Evolutionary conservation across 2,113 vertebrate species (phyloP), one percentile per base, ranked within the genome.

Genomic region (Actenoides lindsayi): DNA sequence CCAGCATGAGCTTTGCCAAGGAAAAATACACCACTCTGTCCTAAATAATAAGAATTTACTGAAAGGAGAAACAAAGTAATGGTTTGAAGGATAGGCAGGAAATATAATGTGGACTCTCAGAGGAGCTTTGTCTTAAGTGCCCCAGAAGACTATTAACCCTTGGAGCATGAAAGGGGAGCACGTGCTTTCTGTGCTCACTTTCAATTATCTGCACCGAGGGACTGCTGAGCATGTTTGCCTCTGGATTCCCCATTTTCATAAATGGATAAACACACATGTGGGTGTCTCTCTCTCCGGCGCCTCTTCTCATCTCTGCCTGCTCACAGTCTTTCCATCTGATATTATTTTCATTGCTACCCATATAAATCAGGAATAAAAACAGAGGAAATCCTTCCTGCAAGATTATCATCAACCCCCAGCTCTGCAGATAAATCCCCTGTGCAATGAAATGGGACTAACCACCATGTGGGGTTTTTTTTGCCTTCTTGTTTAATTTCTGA

Each of bases 401-500:
- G 62, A 54, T 37, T 41, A 14, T 8, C 54, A 39, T 60, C 65
- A 35, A 30, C 50, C 41, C 17, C 35, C 46, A 24, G 48, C 56
- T 57, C 44, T 31, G 35, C 53, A 37, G 54, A 80, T 62, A 87
- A 94, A 75, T 56, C 21, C 23, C 5, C 67, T 10, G 0, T 3
- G 27, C n/a, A 37, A 16, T 3, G 39, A 93, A 83, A 70, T 5
- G 48, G 76, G 44, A 70, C 69, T 62, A 16, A 46, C 17, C 48
- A 56, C 73, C 2, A 4, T 1, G 37, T 20, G 64, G 30, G 18
- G 1, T 50, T 51, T 64, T 84, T 6, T n/a, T 1, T 4, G 9
- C 27, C 73, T 21, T 54, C 31, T 56, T 83, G 76, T 91, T 93
- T 97, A 84, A 96, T 95, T 97, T 96, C 84, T 64, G 78, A 94